Evolutionary conservation across 2,113 vertebrate genomes (phyloP), one percentile per base, ranked within the genome.

Genomic region (Catharus fuscescens): DNA sequence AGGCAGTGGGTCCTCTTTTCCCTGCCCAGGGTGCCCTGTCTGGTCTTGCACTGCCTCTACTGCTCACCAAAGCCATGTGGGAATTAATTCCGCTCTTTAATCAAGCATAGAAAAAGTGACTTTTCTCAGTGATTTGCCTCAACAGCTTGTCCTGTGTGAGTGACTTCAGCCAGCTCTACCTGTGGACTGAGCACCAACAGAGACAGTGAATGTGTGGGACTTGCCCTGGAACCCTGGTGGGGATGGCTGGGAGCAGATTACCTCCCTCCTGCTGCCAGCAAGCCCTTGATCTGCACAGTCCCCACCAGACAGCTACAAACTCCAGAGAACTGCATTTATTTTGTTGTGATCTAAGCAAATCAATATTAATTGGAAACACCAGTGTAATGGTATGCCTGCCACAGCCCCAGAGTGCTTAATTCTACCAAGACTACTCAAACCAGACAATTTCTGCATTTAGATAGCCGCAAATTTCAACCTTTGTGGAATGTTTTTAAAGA

Each of bases 381-480:
- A 1, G 34, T 50, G 14, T 57, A 80, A 78, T 3, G 11, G 21
- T 25, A 44, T 42, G 38, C 28, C 40, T 77, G 29, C 38, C 52
- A 34, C 72, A 59, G 29, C 34, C 26, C 34, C 18, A 26, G 3
- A 45, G 36, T 14, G 36, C 62, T 70, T 50, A 62, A 80, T 61
- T 57, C 60, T 32, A 60, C 76, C 45, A 44, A 2, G 17, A 25
- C 32, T 36, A 19, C 24, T 84, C 47, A 78, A 54, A 66, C 16
- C 56, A 54, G 42, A 26, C 18, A 66, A 59, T 14, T 60, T 17
- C 31, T 20, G 40, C 0, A 0, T 71, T 66, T 32, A 60, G 26
- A 54, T 18, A 87, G 80, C 9, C 20, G 15, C 84, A 60, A 31
- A 71, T 60, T 54, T 45, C 70, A 15, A 32, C 38, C 13, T 66